Evolutionary conservation across 2,888 invertebrate genomes (phyloP).

Genomic region (Epinotia brunnichana): DNA sequence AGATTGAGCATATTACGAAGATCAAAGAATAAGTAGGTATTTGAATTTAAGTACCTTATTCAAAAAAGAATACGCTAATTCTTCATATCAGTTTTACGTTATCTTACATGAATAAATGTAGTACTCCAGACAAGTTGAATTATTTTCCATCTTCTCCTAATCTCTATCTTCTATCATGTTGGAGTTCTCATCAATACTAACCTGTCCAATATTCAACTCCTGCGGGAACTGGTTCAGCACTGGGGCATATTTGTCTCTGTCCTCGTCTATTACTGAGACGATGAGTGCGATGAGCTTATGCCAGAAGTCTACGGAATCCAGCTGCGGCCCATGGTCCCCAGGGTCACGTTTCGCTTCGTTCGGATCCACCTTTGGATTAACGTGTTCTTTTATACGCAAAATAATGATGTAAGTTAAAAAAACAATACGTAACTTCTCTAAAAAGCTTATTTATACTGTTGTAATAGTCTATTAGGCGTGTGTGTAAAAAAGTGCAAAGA

Average conservation of each 20-base stretch:
- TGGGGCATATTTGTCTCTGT: constrained; percentile 98
- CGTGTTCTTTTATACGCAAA: background rate
- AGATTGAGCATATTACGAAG: too few species aligned
- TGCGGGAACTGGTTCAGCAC: constrained; percentile 99
- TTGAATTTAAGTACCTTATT: too few species aligned
- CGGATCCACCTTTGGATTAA: constrained; percentile 86
- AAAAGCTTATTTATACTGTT: background rate
- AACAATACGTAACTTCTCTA: background rate
- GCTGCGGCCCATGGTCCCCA: constrained; percentile 92
- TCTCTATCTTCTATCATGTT: too few species aligned
- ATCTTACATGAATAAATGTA: too few species aligned
- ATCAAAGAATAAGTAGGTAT: too few species aligned
- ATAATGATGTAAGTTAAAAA: background rate
- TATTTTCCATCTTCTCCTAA: too few species aligned
- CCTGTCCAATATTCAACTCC: constrained; percentile 98
- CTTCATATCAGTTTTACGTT: too few species aligned
- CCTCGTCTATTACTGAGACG: constrained; percentile 99
- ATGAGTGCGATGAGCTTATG: constrained; percentile 98
- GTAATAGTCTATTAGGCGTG: too few species aligned
- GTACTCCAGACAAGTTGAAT: too few species aligned
- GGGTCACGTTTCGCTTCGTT: constrained; percentile 92
- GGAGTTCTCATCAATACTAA: constrained; percentile 57
- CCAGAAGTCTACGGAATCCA: constrained; percentile 98
- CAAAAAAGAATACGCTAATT: too few species aligned
- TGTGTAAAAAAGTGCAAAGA: background rate